Conservation (phyloP, 2,888 invertebrate genomes). For the Netelia fuscicornis region DNA sequence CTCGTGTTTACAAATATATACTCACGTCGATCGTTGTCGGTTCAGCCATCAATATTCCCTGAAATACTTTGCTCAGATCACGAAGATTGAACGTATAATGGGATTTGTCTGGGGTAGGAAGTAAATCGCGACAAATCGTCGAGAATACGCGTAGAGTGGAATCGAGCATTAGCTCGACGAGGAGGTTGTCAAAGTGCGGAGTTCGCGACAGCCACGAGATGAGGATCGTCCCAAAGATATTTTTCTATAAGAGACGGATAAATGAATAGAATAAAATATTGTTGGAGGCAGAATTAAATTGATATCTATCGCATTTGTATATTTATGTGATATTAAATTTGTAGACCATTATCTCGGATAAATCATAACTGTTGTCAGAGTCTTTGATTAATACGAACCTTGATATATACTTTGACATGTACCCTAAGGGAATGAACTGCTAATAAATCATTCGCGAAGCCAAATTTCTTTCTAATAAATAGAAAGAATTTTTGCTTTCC, state of each 20-base stretch:
- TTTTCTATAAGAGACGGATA: constrained; percentile 80
- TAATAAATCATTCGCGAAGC: no score
- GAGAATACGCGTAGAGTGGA: constrained; percentile 90
- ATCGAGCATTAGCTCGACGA: constrained; percentile 86
- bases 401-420: no score
- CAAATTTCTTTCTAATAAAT: no score
- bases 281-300: neutral
- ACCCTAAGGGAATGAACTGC: no score
- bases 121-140: constrained; percentile 88
- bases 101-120: constrained; percentile 95
- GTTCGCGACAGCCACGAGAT: constrained; percentile 88
- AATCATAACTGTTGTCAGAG: no score
- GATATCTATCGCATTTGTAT: neutral
- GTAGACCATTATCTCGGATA: no score
- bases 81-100: constrained; percentile 96
- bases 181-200: constrained; percentile 64
- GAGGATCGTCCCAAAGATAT: constrained; percentile 90
- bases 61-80: constrained; percentile 94
- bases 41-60: constrained; percentile 91
- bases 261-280: neutral
- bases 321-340: neutral
- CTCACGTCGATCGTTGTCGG: constrained; percentile 88
- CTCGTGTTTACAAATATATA: neutral
- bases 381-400: no score
- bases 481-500: no score